A percentile compares a stretch with the other conserved stretches of the same genome.
phyloP scores from a whole-genome alignment of 2,113 vertebrate genomes.

The Tiliqua scincoides region DNA sequence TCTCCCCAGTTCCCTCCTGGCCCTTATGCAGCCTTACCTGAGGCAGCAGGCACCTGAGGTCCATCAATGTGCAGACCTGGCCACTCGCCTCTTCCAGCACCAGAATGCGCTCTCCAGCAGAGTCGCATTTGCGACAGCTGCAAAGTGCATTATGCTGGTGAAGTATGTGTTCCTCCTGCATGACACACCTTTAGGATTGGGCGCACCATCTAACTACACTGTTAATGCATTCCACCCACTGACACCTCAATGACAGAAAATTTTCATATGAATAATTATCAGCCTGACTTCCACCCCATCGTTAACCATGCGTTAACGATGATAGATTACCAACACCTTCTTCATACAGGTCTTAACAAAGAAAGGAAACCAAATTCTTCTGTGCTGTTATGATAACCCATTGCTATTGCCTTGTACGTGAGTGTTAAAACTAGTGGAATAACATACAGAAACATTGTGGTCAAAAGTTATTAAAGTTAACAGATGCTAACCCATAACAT shows the following conservation, averaged over 20 bases:
- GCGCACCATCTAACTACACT: background rate
- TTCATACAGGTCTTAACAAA: background rate
- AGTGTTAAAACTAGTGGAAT: background rate
- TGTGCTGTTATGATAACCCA: background rate
- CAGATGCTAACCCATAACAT: background rate
- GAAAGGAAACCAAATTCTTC: background rate
- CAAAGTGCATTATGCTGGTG: too few relatives aligned
- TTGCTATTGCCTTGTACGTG: background rate
- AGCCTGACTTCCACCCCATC: background rate
- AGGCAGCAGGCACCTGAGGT: too few relatives aligned
- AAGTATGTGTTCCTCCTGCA: too few relatives aligned
- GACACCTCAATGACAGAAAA: background rate
- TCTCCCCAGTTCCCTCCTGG: too few relatives aligned
- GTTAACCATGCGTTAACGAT: background rate
- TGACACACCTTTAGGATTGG: too few relatives aligned
- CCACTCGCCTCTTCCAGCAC: too few relatives aligned
- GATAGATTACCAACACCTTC: background rate
- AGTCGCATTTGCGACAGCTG: too few relatives aligned
- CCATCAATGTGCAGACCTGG: too few relatives aligned
- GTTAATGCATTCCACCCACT: background rate
- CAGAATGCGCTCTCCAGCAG: too few relatives aligned
- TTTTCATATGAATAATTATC: background rate
- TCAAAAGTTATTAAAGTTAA: background rate
- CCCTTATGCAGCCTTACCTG: too few relatives aligned
- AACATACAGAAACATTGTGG: background rate